Percentiles rank a stretch among this genome's conserved stretches.
Conservation (phyloP, 1,140 invertebrate genomes). For the Drosophila willistoni region DNA sequence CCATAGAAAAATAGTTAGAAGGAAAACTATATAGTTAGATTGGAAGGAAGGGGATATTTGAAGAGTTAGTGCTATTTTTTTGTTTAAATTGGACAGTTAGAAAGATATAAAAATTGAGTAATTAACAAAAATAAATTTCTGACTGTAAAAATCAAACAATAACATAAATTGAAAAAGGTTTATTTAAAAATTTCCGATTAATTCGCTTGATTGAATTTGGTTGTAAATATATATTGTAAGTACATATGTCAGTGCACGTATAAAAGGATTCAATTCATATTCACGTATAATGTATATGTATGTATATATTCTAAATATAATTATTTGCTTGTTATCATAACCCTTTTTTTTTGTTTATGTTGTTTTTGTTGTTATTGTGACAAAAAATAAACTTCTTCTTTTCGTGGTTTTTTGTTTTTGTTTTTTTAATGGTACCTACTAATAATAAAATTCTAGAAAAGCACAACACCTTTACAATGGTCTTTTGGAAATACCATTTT, state of each 20-base stretch:
- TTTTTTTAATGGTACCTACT: slow-evolving; percentile 60
- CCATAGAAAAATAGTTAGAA: slow-evolving; percentile 37
- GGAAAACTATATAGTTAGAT: slow-evolving; percentile 31
- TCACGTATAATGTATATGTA: slow-evolving; percentile 53
- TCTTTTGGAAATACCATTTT: slow-evolving; percentile 82
- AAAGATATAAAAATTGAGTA: slow-evolving; percentile 33
- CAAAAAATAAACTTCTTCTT: slow-evolving; percentile 70
- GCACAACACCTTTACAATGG: slow-evolving; percentile 83
- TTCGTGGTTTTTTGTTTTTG: slow-evolving; percentile 10
- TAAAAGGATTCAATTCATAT: slow-evolving; percentile 80
- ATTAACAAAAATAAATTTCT: neutral
- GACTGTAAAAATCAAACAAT: neutral
- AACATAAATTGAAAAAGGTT: slow-evolving; percentile 25
- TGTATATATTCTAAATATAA: slow-evolving; percentile 52
- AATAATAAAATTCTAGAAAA: slow-evolving; percentile 83
- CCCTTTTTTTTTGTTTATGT: slow-evolving; percentile 28
- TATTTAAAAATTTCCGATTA: slow-evolving; percentile 46
- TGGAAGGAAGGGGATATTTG: slow-evolving; percentile 30
- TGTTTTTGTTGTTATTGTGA: slow-evolving; percentile 63
- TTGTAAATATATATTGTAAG: slow-evolving; percentile 59
- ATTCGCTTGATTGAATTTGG: slow-evolving; percentile 69
- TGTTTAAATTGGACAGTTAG: slow-evolving; percentile 27
- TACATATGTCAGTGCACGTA: slow-evolving; percentile 76
- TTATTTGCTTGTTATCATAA: slow-evolving; percentile 60
- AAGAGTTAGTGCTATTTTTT: slow-evolving; percentile 47